A percentile compares a stretch with the other conserved stretches of the same genome.
These are phyloP conservation scores for Sinonovacula constricta DNA, from an alignment of 1,140 invertebrate species.

Conservation along the genomic window DNA sequence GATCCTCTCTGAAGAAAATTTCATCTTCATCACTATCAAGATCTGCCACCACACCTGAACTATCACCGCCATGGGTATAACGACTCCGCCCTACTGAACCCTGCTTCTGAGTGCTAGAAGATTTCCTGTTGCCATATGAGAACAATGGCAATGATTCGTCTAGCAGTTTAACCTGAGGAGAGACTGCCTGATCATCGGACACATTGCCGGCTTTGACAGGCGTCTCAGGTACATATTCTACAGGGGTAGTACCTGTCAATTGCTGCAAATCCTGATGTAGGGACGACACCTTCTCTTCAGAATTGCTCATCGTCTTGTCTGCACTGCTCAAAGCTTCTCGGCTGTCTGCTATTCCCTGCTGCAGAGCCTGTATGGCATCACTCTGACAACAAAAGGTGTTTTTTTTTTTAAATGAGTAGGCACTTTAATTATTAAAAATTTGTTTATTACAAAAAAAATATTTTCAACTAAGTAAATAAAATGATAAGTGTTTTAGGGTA, in stretches of 20 bases:
- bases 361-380: slow-evolving; percentile 54
- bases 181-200: neutral
- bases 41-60: slow-evolving; percentile 39
- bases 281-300: slow-evolving; percentile 48
- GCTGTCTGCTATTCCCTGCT: slow-evolving; percentile 57
- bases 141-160: slow-evolving; percentile 24
- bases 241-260: slow-evolving; percentile 45
- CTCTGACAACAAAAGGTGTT: slow-evolving; percentile 38
- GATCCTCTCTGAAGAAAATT: slow-evolving; percentile 21
- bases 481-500: neutral
- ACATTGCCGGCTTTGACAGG: slow-evolving; percentile 5
- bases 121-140: slow-evolving; percentile 8
- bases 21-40: slow-evolving; percentile 45
- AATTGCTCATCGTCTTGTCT: slow-evolving; percentile 47
- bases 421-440: too few species aligned
- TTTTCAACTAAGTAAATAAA: too few species aligned
- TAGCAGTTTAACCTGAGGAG: slow-evolving; percentile 20
- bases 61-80: slow-evolving; percentile 7
- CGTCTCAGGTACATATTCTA: slow-evolving; percentile 25
- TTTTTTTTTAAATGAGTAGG: too few species aligned
- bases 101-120: neutral
- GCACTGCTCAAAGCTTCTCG: slow-evolving; percentile 59
- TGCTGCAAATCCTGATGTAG: slow-evolving; percentile 26
- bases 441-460: too few species aligned
- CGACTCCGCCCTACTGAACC: neutral